These are phyloP conservation scores for Hippopotamyrus pictus DNA, from an alignment of 2,797 vertebrate species.

Conservation along the genomic window DNA sequence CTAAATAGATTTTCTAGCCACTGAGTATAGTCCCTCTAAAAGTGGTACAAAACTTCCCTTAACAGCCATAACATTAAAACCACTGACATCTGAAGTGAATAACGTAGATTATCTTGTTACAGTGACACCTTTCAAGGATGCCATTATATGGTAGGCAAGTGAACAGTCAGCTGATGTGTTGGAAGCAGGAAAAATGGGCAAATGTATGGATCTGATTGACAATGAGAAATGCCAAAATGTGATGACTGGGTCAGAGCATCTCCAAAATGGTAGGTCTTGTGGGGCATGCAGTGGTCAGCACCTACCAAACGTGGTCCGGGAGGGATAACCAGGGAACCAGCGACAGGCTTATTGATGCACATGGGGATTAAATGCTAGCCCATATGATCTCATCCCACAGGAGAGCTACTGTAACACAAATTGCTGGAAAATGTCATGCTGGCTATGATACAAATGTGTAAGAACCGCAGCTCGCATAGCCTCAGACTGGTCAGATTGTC, in stretches of 20 bases:
- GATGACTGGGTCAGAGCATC: neutral
- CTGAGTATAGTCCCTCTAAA: constrained; percentile 12
- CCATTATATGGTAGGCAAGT: neutral
- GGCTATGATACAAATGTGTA: neutral
- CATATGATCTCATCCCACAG: neutral
- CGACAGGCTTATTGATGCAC: neutral
- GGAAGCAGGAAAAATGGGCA: neutral
- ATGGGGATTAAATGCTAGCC: neutral
- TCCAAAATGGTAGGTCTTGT: neutral
- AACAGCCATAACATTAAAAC: neutral
- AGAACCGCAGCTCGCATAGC: neutral
- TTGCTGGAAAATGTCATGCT: neutral
- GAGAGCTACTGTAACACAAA: neutral
- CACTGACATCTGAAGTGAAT: neutral
- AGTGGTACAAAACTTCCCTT: constrained; percentile 22
- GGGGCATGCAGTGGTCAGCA: neutral
- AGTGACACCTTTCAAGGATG: neutral
- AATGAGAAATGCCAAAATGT: neutral
- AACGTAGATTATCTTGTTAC: neutral
- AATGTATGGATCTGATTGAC: neutral
- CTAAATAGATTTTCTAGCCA: constrained; percentile 7
- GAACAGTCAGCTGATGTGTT: neutral
- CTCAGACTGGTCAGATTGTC: neutral
- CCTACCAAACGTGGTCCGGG: neutral
- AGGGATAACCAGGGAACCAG: neutral